phyloP scores from a whole-genome alignment of 2,888 invertebrate genomes.

The Pteria penguin region DNA sequence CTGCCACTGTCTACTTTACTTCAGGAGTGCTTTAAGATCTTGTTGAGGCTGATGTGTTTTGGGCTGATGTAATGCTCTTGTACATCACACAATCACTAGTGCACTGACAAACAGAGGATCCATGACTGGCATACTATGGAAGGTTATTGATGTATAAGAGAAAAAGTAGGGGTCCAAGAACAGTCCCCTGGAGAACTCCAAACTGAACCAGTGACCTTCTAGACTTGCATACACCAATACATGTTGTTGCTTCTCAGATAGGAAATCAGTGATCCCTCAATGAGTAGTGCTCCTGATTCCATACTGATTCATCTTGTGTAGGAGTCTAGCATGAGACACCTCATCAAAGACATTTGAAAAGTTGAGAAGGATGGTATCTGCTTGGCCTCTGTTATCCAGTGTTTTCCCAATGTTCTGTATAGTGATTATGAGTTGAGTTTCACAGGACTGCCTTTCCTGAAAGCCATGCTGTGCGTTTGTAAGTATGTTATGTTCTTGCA shows the following conservation, averaged over 20 bases:
- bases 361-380: neutral
- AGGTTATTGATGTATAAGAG: neutral
- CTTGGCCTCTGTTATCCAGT: neutral
- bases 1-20: neutral
- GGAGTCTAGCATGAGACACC: neutral
- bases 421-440: neutral
- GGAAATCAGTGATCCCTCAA: neutral
- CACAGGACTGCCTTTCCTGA: neutral
- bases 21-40: neutral
- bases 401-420: neutral
- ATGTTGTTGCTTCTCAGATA: neutral
- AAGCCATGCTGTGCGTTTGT: slow-evolving; percentile 12
- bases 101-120: neutral
- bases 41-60: too few species aligned
- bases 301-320: neutral
- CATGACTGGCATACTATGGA: neutral
- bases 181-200: neutral
- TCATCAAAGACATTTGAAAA: slow-evolving; percentile 8
- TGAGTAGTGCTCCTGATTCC: neutral
- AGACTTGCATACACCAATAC: too few species aligned
- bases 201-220: neutral
- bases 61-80: too few species aligned
- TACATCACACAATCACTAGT: too few species aligned
- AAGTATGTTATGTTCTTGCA: neutral
- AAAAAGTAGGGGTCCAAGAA: neutral